Evolutionary conservation across 2,797 vertebrate genomes (phyloP), one percentile per base, ranked within the genome.

Genomic region (Xenops minutus): DNA sequence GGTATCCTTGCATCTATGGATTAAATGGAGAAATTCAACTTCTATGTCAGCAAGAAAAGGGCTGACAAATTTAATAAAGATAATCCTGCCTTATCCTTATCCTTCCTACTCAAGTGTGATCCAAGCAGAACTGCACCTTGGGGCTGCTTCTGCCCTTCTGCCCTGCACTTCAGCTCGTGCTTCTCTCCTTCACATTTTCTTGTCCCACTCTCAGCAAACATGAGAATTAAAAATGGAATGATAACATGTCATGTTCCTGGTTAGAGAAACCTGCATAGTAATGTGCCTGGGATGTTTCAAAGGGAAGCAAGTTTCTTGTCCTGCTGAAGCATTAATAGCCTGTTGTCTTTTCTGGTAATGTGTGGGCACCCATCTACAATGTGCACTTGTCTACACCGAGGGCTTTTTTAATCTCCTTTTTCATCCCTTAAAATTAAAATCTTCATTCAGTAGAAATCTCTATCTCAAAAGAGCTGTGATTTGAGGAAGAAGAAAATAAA

Each of bases 401-500:
- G 13, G 0, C 0, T 4, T 37, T 80, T 79, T 66, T 2, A 27
- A 19, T 52, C 54, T 88, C 12, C 18, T 14, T 15, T 46, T 78
- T 52, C 14, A 44, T 68, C 34, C 34, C n/a, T 56, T 32, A 48
- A 68, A 83, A 52, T 43, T 27, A 34, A 80, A 85, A 26, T 9
- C 32, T 85, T 77, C 20, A 54, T 43, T 72, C 48, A 39, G 27
- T 16, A 29, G 29, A 73, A 66, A 77, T 41, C 30, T 69, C 9
- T 27, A 30, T 75, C 20, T 44, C 7, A 1, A 43, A 59, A 55
- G 32, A 61, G 14, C 41, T 71, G 61, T 61, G 81, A 43, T 89
- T 91, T 87, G 56, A 85, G 34, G 55, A 64, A 82, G n/a, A 87
- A 72, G 55, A 48, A 62, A 66, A 9, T 36, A 88, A 85, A 36